Evolutionary conservation across 2,888 invertebrate species (phyloP).

Genomic region (Stramonita haemastoma): DNA sequence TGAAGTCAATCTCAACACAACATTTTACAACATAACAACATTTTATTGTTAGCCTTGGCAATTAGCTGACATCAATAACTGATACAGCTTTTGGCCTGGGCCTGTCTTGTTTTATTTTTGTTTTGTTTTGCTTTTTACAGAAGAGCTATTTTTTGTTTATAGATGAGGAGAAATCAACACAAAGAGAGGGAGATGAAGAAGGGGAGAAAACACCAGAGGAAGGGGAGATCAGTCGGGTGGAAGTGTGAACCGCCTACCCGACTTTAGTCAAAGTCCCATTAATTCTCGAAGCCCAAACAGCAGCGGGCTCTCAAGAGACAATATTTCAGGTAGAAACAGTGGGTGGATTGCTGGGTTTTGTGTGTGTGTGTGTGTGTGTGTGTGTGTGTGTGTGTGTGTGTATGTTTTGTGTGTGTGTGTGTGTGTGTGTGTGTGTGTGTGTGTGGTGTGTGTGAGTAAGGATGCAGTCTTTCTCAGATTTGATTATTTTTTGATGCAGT

Average conservation of each 20-base stretch:
- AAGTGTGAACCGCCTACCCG: constrained; percentile 34
- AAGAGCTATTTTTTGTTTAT: too few relatives aligned
- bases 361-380: background rate
- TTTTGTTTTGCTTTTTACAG: too few relatives aligned
- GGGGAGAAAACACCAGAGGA: constrained; percentile 16
- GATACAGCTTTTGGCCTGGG: too few relatives aligned
- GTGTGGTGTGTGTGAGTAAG: too few relatives aligned
- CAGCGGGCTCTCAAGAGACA: background rate
- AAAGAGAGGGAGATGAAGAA: background rate
- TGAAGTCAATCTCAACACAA: too few relatives aligned
- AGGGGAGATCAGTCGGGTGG: background rate
- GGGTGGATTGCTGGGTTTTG: background rate
- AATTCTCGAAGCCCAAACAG: background rate
- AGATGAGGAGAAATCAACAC: background rate
- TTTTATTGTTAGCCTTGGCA: too few relatives aligned
- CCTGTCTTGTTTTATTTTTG: background rate
- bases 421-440: background rate
- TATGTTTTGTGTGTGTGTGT: background rate
- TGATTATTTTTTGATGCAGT: too few relatives aligned
- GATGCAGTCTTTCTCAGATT: too few relatives aligned
- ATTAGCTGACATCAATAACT: too few relatives aligned
- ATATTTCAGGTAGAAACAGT: background rate
- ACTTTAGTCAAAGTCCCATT: constrained; percentile 43
- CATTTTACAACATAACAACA: too few relatives aligned
- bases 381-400: background rate